Conservation (phyloP, 2,797 vertebrate genomes). For the Tapirus indicus region DNA sequence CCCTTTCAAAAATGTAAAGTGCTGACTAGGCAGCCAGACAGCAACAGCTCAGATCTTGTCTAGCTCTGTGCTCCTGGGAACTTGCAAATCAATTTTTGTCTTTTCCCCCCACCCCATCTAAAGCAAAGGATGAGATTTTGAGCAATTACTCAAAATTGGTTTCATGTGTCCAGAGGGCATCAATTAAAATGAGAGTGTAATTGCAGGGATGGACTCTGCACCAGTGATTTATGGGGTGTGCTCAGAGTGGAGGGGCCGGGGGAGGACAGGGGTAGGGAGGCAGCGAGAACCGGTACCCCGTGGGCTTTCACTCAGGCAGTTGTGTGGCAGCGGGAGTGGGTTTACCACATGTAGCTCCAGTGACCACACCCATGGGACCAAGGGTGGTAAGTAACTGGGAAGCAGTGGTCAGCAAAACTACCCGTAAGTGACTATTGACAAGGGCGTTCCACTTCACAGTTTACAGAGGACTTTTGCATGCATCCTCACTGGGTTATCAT, state of each 20-base stretch:
- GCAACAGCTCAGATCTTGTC: not conserved
- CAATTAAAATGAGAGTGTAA: constrained; percentile 22
- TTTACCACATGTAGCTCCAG: not conserved
- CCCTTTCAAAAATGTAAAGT: constrained; percentile 10
- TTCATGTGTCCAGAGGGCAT: constrained; percentile 35
- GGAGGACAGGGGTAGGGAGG: not conserved
- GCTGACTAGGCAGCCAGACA: not conserved
- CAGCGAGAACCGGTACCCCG: not conserved
- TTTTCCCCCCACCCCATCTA: not conserved
- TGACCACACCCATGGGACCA: not conserved
- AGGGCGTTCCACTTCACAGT: not conserved
- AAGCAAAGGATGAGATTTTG: constrained; percentile 19
- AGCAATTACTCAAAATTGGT: constrained; percentile 59
- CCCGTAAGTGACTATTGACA: not conserved
- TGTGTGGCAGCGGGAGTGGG: not conserved
- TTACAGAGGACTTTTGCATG: not conserved
- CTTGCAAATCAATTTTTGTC: constrained; percentile 4
- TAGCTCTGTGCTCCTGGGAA: constrained; percentile 30
- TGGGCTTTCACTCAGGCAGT: not conserved
- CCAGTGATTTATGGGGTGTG: not conserved
- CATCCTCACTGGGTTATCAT: not conserved
- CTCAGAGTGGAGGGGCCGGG: not conserved
- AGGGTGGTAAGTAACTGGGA: not conserved
- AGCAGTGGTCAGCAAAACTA: not conserved
- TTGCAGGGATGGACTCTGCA: not conserved